Conservation (phyloP, 2,888 invertebrate genomes). For the Rhimphoctona megacephalus region DNA sequence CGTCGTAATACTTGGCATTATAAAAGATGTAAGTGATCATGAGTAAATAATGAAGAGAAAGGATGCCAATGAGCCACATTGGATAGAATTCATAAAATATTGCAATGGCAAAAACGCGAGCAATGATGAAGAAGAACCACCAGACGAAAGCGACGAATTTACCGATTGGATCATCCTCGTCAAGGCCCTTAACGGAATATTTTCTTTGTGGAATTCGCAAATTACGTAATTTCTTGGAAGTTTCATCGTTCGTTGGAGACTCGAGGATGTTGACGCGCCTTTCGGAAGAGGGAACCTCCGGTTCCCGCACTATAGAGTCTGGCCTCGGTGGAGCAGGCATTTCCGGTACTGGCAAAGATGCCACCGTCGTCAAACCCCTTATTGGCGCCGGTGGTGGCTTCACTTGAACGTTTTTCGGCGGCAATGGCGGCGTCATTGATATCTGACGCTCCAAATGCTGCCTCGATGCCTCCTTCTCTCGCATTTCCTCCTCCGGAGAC, state of each 20-base stretch:
- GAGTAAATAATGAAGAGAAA: conserved; percentile 89
- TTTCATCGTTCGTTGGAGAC: conserved; percentile 32
- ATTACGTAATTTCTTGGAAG: conserved; percentile 51
- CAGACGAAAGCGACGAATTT: conserved; percentile 90
- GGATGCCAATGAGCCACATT: conserved; percentile 78
- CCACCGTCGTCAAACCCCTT: conserved; percentile 79
- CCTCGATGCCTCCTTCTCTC: conserved; percentile 43
- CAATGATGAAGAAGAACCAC: conserved; percentile 91
- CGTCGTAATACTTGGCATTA: conserved; percentile 88
- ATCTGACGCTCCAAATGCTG: conserved; percentile 77
- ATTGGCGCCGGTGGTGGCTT: conserved; percentile 82
- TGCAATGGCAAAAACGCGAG: conserved; percentile 90
- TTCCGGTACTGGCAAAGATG: conserved; percentile 81
- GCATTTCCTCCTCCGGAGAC: conserved; percentile 44
- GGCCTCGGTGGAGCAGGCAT: conserved; percentile 82
- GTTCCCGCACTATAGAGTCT: conserved; percentile 76
- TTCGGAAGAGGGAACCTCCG: conserved; percentile 55
- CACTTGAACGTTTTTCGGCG: conserved; percentile 82
- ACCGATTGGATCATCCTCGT: conserved; percentile 91
- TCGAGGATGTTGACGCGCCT: conserved; percentile 57
- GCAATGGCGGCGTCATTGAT: conserved; percentile 82
- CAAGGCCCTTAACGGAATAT: conserved; percentile 87
- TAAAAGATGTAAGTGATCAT: conserved; percentile 89
- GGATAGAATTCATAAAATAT: conserved; percentile 90
- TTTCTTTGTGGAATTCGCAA: conserved; percentile 77